These are phyloP conservation scores for Hedya salicella DNA, from an alignment of 2,888 invertebrate species.

Conservation along the genomic window DNA sequence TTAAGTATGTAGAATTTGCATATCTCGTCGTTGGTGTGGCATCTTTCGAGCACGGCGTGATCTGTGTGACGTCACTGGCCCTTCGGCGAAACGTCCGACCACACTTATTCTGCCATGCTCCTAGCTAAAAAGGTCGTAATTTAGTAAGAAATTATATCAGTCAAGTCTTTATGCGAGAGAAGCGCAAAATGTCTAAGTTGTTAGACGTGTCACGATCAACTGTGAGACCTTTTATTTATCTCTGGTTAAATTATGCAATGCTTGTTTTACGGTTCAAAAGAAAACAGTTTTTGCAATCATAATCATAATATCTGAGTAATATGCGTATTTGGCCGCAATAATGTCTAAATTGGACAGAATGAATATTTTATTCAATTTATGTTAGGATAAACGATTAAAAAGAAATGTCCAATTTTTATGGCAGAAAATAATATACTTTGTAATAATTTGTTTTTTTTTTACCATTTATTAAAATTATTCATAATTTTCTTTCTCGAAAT, in stretches of 20 bases:
- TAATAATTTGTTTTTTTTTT: too few species aligned
- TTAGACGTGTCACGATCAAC: conserved; percentile 22
- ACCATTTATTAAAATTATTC: too few species aligned
- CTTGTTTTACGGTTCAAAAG: not conserved
- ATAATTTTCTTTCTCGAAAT: too few species aligned
- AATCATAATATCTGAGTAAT: too few species aligned
- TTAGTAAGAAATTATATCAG: not conserved
- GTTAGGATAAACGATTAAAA: too few species aligned
- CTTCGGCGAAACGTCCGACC: conserved; percentile 2
- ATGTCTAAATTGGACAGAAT: too few species aligned
- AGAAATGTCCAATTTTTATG: too few species aligned
- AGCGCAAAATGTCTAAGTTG: conserved; percentile 9
- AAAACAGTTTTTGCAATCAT: too few species aligned
- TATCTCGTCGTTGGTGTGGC: not conserved
- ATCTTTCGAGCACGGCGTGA: conserved; percentile 7
- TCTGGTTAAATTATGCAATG: not conserved
- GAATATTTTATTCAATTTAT: too few species aligned
- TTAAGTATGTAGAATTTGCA: not conserved
- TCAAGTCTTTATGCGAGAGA: not conserved
- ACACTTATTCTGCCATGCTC: not conserved
- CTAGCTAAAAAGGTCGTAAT: not conserved
- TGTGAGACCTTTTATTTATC: conserved; percentile 6
- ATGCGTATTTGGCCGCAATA: too few species aligned
- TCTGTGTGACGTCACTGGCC: conserved; percentile 17
- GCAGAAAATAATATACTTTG: too few species aligned